A percentile compares a stretch with the other conserved stretches of the same genome.
Evolutionary conservation across 2,797 vertebrate genomes (phyloP).

Genomic region (Karalla daura): DNA sequence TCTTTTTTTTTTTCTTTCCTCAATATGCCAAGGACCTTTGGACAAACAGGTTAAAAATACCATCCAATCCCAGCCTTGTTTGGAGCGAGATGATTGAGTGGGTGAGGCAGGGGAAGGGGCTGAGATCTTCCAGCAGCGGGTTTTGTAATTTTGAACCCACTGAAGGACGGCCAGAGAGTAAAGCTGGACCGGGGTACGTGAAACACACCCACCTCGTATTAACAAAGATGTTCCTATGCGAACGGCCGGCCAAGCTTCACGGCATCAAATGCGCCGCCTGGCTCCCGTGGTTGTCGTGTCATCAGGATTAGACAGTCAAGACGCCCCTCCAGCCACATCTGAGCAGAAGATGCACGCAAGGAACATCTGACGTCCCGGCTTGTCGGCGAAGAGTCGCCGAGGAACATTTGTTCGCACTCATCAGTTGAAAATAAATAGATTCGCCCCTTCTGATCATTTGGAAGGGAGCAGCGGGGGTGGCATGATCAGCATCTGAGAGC

Average conservation of each 20-base stretch:
- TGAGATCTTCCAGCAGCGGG: conserved; percentile 28
- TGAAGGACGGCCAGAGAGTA: conserved; percentile 60
- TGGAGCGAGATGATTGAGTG: conserved; percentile 56
- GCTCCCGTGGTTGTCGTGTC: conserved; percentile 25
- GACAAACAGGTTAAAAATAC: conserved; percentile 77
- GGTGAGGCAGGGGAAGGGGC: conserved; percentile 2
- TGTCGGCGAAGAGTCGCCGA: conserved; percentile 60
- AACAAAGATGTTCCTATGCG: conserved; percentile 24
- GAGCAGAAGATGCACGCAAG: conserved; percentile 41
- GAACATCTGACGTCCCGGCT: conserved; percentile 49
- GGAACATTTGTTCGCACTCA: conserved; percentile 61
- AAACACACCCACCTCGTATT: conserved; percentile 47
- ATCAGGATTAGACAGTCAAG: conserved; percentile 44
- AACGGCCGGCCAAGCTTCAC: conserved; percentile 6
- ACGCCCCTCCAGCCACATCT: conserved; percentile 59
- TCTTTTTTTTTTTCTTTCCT: conserved; percentile 52
- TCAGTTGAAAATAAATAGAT: conserved; percentile 72
- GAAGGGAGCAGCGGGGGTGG: conserved; percentile 18
- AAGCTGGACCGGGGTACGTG: conserved; percentile 27
- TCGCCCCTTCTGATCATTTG: conserved; percentile 20
- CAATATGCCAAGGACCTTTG: conserved; percentile 77
- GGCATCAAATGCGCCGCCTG: conserved; percentile 36
- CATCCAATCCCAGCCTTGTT: conserved; percentile 66
- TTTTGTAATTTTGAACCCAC: conserved; percentile 44
- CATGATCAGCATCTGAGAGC: conserved; percentile 39